A percentile compares a stretch with the other conserved stretches of the same genome.
Evolutionary conservation across 2,797 vertebrate species (phyloP).

Genomic region (Enteromius paludinosus): DNA sequence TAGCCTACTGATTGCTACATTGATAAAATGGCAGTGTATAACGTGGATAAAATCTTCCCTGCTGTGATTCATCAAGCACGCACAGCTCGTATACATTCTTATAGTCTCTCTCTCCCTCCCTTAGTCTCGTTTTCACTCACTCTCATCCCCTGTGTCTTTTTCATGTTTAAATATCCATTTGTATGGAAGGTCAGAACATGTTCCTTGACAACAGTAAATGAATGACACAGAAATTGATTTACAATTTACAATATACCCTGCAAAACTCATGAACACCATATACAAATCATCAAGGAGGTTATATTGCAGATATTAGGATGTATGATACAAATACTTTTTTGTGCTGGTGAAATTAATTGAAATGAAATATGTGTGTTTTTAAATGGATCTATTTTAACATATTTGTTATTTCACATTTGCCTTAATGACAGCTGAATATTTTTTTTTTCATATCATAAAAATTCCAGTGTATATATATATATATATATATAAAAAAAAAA

Average conservation of each 20-base stretch:
- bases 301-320: not conserved
- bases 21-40: constrained; percentile 40
- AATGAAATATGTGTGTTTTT: not conserved
- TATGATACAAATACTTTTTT: not conserved
- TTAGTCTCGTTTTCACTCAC: not conserved
- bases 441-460: not conserved
- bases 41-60: constrained; percentile 54
- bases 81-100: constrained; percentile 23
- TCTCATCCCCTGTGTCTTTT: constrained; percentile 27
- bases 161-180: constrained; percentile 38
- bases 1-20: constrained; percentile 28
- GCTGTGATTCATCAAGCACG: constrained; percentile 51
- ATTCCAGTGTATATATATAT: not conserved
- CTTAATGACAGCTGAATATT: not conserved
- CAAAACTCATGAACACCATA: not conserved
- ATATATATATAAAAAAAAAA: too few species aligned
- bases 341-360: not conserved
- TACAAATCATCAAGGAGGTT: not conserved
- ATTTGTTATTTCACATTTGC: not conserved
- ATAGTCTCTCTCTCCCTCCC: constrained; percentile 14
- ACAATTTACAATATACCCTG: not conserved
- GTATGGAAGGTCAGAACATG: constrained; percentile 5
- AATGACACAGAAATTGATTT: constrained; percentile 23
- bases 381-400: not conserved
- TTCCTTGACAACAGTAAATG: constrained; percentile 16